Conservation (phyloP, 2,797 vertebrate genomes). For the Phrynocephalus forsythii region DNA sequence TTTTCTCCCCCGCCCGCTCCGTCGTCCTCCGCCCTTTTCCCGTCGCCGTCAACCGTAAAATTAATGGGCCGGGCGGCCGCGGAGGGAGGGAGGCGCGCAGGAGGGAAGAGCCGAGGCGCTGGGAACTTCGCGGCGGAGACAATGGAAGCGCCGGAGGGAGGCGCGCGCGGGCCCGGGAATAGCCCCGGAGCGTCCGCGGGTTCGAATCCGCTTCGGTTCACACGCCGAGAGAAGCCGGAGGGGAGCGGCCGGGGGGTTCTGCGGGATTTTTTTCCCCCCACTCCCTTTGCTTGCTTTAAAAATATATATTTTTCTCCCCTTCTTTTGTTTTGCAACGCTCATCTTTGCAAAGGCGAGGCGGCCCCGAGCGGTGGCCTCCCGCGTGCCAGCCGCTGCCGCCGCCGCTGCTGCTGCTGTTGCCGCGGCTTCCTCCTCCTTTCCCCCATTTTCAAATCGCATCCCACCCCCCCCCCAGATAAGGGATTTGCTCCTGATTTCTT, state of each 20-base stretch:
- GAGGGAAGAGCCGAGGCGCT: background rate
- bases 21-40: too few species aligned
- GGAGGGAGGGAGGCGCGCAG: background rate
- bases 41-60: background rate
- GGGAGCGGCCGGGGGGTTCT: background rate
- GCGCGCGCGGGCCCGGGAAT: constrained; percentile 16
- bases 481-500: background rate
- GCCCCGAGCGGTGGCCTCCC: too few species aligned
- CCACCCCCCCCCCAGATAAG: too few species aligned
- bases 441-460: background rate
- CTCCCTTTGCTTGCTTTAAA: too few species aligned
- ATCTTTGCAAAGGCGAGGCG: background rate
- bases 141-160: constrained; percentile 35
- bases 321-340: background rate
- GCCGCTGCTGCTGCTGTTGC: background rate
- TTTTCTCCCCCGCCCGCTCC: background rate
- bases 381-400: too few species aligned
- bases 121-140: constrained; percentile 24
- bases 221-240: background rate
- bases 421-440: background rate
- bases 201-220: constrained; percentile 15
- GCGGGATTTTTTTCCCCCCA: background rate
- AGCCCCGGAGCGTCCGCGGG: constrained; percentile 16
- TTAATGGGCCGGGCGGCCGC: background rate
- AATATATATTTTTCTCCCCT: too few species aligned